Evolutionary conservation across 1,140 invertebrate species (phyloP), one percentile per base, ranked within the genome.

Genomic region (Euwallacea fornicatus): DNA sequence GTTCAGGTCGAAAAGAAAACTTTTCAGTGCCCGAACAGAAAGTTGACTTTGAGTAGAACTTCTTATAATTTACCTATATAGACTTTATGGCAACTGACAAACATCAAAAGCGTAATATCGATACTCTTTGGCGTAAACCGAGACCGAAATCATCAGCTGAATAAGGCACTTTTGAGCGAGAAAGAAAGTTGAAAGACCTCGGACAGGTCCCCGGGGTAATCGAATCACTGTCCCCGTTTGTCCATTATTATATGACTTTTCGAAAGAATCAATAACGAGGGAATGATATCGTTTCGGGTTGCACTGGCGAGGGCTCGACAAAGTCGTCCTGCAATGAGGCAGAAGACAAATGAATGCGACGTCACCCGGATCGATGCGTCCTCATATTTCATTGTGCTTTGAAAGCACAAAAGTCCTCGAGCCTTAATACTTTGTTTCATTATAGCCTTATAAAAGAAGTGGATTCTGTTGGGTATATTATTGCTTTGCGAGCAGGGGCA

Each of bases 281-380:
- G 46, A 69, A 69, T 62, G 44, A 69, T 59, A 42, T 59, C 66
- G 53, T 62, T n/a, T 42, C 66, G 21, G 62, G 44, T 60, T 59
- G 59, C 66, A 60, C 54, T 41, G 11, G 53, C 16, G 21, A 63
- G 15, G 60, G 66, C 33, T 50, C 60, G 66, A 54, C 21, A 60
- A 33, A 33, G 21, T 33, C 21, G 21, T 33, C 21, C 66, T 43
- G 72, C 72, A 65, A 67, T 70, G 72, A 67, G 55, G 72, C 70
- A 74, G 72, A 74, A 75, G 76, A 76, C 76, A 76, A 75, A 75
- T 73, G 76, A 75, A 76, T 75, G 72, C 70, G 72, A 75, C 76
- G 75, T 72, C 68, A 62, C 9, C 9, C 41, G 21, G 75, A 76
- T 76, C 74, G 75, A 76, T 76, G 72, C 69, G 16, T 60, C 58